Percentiles rank a stretch among this genome's conserved stretches.
Conservation (phyloP, 1,140 invertebrate species). For the Musca vetustissima region DNA sequence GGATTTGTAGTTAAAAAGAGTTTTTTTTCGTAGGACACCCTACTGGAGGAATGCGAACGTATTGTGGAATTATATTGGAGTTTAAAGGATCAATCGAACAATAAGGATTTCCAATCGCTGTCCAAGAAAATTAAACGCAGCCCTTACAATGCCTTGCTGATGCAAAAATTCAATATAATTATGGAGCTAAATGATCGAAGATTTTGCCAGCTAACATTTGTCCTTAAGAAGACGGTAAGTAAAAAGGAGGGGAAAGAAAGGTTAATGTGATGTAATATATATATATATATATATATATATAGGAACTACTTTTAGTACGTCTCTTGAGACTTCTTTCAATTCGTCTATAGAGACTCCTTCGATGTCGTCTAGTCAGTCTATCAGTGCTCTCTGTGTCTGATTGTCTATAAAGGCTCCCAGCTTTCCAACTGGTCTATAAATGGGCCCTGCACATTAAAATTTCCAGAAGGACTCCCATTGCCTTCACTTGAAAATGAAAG, state of each 20-base stretch:
- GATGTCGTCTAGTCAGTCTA: no score
- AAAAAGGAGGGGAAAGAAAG: background rate
- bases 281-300: no score
- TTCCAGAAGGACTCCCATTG: no score
- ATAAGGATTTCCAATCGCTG: slow-evolving; percentile 46
- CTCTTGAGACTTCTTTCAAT: no score
- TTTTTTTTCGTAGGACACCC: slow-evolving; percentile 35
- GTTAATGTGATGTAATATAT: no score
- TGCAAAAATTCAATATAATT: slow-evolving; percentile 46
- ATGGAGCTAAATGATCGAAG: slow-evolving; percentile 48
- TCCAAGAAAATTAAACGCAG: slow-evolving; percentile 53
- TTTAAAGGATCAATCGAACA: slow-evolving; percentile 46
- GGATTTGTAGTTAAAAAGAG: background rate
- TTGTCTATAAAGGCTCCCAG: no score
- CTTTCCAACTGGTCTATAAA: no score
- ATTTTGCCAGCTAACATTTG: slow-evolving; percentile 51
- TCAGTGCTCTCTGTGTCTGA: no score
- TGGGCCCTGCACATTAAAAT: no score
- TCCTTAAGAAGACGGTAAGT: slow-evolving; percentile 48
- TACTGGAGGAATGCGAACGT: slow-evolving; percentile 50
- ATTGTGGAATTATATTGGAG: slow-evolving; percentile 50
- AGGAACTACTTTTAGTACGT: no score
- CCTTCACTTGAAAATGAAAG: no score
- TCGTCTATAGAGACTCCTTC: no score
- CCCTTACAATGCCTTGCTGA: slow-evolving; percentile 51